Percentiles rank a stretch among this genome's conserved stretches.
Conservation (phyloP, 2,797 vertebrate species). For the Pelochelys cantorii region DNA sequence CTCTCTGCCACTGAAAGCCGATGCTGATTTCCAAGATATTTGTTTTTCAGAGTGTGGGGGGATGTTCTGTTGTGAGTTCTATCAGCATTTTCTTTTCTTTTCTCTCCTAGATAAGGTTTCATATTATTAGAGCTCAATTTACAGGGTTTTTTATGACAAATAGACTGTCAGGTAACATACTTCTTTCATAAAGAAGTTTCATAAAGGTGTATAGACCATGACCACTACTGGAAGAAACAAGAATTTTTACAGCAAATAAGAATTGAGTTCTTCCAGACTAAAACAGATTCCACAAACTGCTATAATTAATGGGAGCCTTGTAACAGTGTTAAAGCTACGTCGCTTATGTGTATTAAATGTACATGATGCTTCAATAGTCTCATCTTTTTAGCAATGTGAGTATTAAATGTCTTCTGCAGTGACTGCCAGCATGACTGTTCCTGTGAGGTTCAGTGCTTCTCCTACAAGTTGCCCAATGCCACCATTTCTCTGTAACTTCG, state of each 20-base stretch:
- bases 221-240: constrained; percentile 4
- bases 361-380: constrained; percentile 2
- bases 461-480: not conserved
- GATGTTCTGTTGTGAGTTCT: not conserved
- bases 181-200: constrained; percentile 41
- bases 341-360: constrained; percentile 39
- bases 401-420: not conserved
- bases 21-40: not conserved
- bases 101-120: not conserved
- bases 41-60: not conserved
- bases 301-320: constrained; percentile 36
- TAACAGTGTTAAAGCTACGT: constrained; percentile 46
- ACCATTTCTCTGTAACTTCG: not conserved
- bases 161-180: not conserved
- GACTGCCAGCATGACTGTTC: not conserved
- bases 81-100: not conserved
- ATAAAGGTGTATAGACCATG: not conserved
- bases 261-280: not conserved
- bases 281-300: constrained; percentile 5
- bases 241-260: constrained; percentile 7
- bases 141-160: not conserved
- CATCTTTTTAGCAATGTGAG: not conserved
- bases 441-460: not conserved
- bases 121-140: not conserved
- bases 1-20: not conserved